A percentile compares a stretch with the other conserved stretches of the same genome.
These are phyloP conservation scores for Alouatta caraya DNA, from an alignment of 2,797 vertebrate species.

Conservation along the genomic window DNA sequence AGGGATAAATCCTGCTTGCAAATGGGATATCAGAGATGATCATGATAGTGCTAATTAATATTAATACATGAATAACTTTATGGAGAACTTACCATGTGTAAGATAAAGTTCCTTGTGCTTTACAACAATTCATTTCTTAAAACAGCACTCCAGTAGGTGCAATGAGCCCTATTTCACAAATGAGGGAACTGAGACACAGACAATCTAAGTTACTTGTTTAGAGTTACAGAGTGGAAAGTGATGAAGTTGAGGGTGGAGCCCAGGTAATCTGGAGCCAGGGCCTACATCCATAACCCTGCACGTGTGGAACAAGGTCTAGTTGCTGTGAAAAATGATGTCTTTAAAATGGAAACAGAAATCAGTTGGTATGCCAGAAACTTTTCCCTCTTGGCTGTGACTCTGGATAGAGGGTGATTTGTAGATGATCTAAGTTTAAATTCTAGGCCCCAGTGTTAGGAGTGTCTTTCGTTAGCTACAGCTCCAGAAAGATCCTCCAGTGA, in stretches of 20 bases:
- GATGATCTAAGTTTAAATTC: slow-evolving; percentile 40
- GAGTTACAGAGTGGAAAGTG: not conserved
- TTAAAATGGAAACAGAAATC: not conserved
- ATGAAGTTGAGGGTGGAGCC: not conserved
- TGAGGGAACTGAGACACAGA: not conserved
- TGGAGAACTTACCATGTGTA: not conserved
- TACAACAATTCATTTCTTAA: not conserved
- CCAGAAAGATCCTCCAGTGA: not conserved
- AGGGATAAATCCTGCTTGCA: not conserved
- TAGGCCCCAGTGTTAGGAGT: not conserved
- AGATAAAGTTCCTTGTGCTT: not conserved
- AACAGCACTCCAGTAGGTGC: not conserved
- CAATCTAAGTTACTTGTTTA: not conserved
- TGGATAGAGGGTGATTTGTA: not conserved
- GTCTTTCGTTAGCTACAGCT: not conserved
- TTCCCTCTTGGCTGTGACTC: slow-evolving; percentile 2
- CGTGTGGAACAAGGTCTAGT: not conserved
- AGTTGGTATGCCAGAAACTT: not conserved
- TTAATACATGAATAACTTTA: not conserved
- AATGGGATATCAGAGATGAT: not conserved
- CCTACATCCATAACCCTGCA: not conserved
- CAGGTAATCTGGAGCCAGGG: not conserved
- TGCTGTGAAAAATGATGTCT: not conserved
- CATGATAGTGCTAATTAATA: not conserved
- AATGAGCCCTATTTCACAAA: not conserved